phyloP scores from a whole-genome alignment of 2,797 vertebrate species.

The Gobio occitaniae region DNA sequence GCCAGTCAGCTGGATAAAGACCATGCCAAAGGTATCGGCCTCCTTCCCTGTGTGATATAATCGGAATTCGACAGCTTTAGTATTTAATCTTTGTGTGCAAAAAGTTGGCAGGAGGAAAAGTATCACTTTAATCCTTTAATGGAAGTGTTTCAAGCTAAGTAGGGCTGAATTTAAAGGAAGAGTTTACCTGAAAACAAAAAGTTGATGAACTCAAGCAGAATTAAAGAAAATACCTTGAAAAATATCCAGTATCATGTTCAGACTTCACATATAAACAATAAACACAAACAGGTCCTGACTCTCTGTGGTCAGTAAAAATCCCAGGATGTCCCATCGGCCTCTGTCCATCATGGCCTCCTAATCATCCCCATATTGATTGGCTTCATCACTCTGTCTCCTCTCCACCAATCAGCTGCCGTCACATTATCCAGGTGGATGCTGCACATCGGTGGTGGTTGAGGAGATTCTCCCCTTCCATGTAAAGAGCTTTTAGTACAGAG shows the following conservation, averaged over 20 bases:
- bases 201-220: not conserved
- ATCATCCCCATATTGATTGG: too few relatives aligned
- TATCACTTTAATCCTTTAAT: not conserved
- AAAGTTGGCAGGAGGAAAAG: constrained; percentile 4
- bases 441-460: too few relatives aligned
- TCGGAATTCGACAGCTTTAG: constrained; percentile 8
- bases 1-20: constrained; percentile 86
- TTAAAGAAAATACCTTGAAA: not conserved
- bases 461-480: too few relatives aligned
- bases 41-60: not conserved
- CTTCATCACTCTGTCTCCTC: too few relatives aligned
- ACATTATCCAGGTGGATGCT: too few relatives aligned
- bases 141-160: not conserved
- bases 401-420: too few relatives aligned
- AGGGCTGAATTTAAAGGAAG: not conserved
- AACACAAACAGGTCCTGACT: not conserved
- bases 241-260: not conserved
- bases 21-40: constrained; percentile 82
- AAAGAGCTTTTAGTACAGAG: too few relatives aligned
- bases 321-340: too few relatives aligned
- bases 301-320: too few relatives aligned
- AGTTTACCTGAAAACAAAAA: not conserved
- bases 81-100: constrained; percentile 7
- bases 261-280: not conserved
- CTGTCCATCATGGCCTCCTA: too few relatives aligned